A percentile compares a stretch with the other conserved stretches of the same genome.
Evolutionary conservation across 2,888 invertebrate species (phyloP).

Genomic region (Melinaea marsaeus): DNA sequence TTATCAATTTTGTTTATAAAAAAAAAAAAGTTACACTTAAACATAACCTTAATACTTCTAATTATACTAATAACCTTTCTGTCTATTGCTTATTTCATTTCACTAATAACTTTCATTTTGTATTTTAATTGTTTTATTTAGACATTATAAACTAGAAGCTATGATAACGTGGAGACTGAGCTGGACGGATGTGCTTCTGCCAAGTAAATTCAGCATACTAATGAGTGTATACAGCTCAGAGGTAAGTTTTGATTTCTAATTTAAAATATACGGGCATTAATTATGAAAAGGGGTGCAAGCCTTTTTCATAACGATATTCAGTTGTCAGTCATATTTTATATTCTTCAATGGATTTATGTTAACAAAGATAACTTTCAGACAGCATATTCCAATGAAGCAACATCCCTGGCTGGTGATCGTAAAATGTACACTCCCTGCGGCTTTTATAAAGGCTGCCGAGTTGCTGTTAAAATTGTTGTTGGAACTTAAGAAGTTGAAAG

Average conservation of each 20-base stretch:
- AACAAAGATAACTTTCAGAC: slow-evolving; percentile 71
- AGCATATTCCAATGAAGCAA: slow-evolving; percentile 87
- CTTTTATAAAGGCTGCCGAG: slow-evolving; percentile 91
- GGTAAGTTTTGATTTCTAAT: slow-evolving; percentile 54
- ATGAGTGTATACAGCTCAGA: slow-evolving; percentile 81
- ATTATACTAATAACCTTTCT: no score
- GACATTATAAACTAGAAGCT: slow-evolving; percentile 94
- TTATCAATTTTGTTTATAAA: not conserved
- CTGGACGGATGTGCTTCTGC: slow-evolving; percentile 85
- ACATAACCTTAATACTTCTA: no score
- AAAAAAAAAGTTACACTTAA: no score
- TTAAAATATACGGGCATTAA: not conserved
- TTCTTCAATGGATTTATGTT: not conserved
- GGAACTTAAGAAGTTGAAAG: slow-evolving; percentile 91
- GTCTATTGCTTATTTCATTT: no score
- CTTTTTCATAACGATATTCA: no score
- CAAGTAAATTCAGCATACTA: slow-evolving; percentile 77
- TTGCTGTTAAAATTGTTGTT: slow-evolving; percentile 92
- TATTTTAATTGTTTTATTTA: slow-evolving; percentile 44
- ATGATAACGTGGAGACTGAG: slow-evolving; percentile 98
- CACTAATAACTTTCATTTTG: no score
- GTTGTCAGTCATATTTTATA: not conserved
- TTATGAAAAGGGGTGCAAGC: no score
- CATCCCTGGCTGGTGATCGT: slow-evolving; percentile 86
- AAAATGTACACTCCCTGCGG: slow-evolving; percentile 94